Evolutionary conservation across 92 coral and sea anemone species (phyloP).

Genomic region (Porites lobata): DNA sequence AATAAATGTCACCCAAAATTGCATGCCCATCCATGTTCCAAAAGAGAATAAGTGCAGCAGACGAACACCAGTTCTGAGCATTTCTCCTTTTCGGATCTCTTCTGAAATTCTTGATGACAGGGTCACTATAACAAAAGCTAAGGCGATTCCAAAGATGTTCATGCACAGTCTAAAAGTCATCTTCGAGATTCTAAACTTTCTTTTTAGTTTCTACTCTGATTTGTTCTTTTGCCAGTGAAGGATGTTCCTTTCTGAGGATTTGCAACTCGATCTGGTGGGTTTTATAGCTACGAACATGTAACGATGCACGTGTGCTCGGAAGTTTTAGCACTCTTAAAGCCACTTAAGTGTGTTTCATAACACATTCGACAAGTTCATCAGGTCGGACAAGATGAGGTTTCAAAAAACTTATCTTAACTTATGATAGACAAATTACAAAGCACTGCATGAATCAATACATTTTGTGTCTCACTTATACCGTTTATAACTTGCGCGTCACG

Average conservation of each 20-base stretch:
- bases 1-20: constrained; percentile 87
- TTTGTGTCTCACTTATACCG: too few relatives aligned
- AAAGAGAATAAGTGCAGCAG: constrained; percentile 75
- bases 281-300: too few relatives aligned
- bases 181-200: not conserved
- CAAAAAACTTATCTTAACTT: too few relatives aligned
- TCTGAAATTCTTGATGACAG: constrained; percentile 78
- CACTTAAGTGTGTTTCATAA: too few relatives aligned
- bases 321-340: too few relatives aligned
- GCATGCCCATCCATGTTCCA: constrained; percentile 92
- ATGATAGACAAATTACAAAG: too few relatives aligned
- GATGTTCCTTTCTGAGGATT: not conserved
- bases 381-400: too few relatives aligned
- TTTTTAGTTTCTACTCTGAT: not conserved
- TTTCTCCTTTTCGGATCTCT: constrained; percentile 70
- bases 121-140: constrained; percentile 48
- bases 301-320: too few relatives aligned
- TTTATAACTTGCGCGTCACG: too few relatives aligned
- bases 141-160: constrained; percentile 34
- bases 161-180: constrained; percentile 41
- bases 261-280: not conserved
- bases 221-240: too few relatives aligned
- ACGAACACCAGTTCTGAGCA: constrained; percentile 62
- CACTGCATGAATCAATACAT: too few relatives aligned
- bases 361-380: too few relatives aligned